Percentiles rank a stretch among this genome's conserved stretches.
Evolutionary conservation across 2,888 invertebrate genomes (phyloP).

Genomic region (Ryuthela nishihirai): DNA sequence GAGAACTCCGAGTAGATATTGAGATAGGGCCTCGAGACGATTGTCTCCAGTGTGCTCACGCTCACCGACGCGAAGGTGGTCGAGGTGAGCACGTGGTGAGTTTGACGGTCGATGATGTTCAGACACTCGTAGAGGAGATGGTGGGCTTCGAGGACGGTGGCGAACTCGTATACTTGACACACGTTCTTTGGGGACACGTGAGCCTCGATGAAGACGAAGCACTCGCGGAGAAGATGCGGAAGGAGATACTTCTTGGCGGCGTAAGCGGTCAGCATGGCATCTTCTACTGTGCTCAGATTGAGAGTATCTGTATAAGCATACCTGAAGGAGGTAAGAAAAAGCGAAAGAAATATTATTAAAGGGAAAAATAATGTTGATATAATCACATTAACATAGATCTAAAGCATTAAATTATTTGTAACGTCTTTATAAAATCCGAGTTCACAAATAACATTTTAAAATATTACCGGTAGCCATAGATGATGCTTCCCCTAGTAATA

Average conservation of each 20-base stretch:
- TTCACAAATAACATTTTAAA: no score
- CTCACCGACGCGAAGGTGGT: conserved; percentile 27
- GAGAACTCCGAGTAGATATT: conserved; percentile 44
- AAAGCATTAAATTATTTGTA: no score
- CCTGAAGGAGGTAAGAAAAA: no score
- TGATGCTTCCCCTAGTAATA: no score
- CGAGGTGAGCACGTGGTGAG: conserved; percentile 43
- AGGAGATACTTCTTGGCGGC: conserved; percentile 44
- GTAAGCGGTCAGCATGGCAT: conserved; percentile 45
- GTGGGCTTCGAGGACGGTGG: conserved; percentile 42
- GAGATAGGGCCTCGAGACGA: conserved; percentile 41
- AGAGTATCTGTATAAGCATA: conserved; percentile 44
- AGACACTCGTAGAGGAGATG: conserved; percentile 43
- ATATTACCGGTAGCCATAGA: no score
- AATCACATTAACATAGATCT: no score
- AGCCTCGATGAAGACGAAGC: conserved; percentile 43
- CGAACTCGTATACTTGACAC: conserved; percentile 44
- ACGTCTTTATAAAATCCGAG: no score
- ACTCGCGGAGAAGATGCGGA: conserved; percentile 43
- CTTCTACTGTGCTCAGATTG: conserved; percentile 43
- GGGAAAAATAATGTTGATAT: no score
- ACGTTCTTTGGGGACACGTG: conserved; percentile 43
- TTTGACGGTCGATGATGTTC: conserved; percentile 44
- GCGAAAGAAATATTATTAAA: no score
- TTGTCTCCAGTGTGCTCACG: conserved; percentile 41